Evolutionary conservation across 2,113 vertebrate species (phyloP), one percentile per base, ranked within the genome.

Genomic region (Spea bombifrons): DNA sequence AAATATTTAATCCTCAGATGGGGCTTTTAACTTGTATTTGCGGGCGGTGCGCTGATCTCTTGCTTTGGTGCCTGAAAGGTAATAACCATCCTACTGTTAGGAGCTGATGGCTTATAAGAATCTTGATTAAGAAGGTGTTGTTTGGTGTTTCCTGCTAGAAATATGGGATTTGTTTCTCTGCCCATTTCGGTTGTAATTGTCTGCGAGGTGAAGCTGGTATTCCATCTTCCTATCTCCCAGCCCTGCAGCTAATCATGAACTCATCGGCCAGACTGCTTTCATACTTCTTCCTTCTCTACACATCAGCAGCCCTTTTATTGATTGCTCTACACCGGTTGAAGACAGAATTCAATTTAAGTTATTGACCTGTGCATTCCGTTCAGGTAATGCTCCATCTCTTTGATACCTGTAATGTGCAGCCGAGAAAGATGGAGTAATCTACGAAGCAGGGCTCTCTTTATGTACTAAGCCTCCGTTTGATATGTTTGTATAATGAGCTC

Each of bases 341-440:
- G 73, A 17, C n/a, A 66, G 64, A 67, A 75, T 75, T 53, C 64
- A 67, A 76, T 69, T 48, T 47, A 44, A 74, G 57, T 64, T 74
- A 74, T 74, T 64, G 72, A 74, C 72, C 45, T 17, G 43, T 74
- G 47, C 72, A 49, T 74, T 74, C 16, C 3, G n/a, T 49, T 8
- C 46, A 74, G 59, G 46, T 46, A 7, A 64, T 64, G 59, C 46
- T 48, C 59, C 72, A 48, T 64, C 45, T 15, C 15, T 8, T 64
- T 74, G 45, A 63, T 57, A 57, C 45, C n/a, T 44, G 12, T 43
- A 17, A n/a, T 53, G 45, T 61, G 4, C 64, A 63, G n/a, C 15
- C 48, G 10, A 73, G 15, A 63, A 53, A 44, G 47, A 30, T 48
- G 3, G 15, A 12, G 15, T 13, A 59, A 13, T 59, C 8, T 5